Percentiles rank a stretch among this genome's conserved stretches.
Evolutionary conservation across 1,140 invertebrate genomes (phyloP).

Genomic region (Ephestia elutella): DNA sequence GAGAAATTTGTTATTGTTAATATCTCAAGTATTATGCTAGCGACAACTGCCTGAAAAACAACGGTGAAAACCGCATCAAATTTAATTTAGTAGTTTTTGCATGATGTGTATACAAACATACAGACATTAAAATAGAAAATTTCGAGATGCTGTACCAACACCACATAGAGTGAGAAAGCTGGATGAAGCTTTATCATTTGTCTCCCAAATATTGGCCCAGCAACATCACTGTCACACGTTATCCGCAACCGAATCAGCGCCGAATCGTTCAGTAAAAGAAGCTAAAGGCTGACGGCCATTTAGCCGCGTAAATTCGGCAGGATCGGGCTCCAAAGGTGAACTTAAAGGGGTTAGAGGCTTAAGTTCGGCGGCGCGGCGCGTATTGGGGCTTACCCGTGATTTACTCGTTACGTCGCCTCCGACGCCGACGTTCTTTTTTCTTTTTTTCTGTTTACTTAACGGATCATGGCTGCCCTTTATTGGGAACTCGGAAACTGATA

Average conservation of each 20-base stretch:
- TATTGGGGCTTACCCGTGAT: constrained; percentile 65
- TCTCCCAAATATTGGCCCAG: not conserved
- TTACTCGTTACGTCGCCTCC: constrained; percentile 63
- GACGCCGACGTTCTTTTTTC: constrained; percentile 56
- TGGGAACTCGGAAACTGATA: constrained; percentile 68
- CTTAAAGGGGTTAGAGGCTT: constrained; percentile 57
- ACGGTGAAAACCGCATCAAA: too few relatives aligned
- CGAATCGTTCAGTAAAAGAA: not conserved
- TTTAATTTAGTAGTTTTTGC: too few relatives aligned
- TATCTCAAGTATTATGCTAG: too few relatives aligned
- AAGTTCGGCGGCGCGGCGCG: constrained; percentile 41
- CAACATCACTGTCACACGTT: not conserved
- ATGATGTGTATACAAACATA: too few relatives aligned
- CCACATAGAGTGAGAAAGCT: too few relatives aligned
- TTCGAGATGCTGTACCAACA: too few relatives aligned
- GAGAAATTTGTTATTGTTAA: too few relatives aligned
- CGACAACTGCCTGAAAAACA: too few relatives aligned
- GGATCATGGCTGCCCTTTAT: constrained; percentile 70
- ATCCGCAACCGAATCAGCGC: not conserved
- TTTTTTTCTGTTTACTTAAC: constrained; percentile 65
- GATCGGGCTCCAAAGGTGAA: constrained; percentile 46
- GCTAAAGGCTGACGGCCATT: constrained; percentile 1
- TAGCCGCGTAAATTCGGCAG: constrained; percentile 7
- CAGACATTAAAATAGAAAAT: too few relatives aligned
- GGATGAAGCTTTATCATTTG: too few relatives aligned